A percentile compares a stretch with the other conserved stretches of the same genome.
These are phyloP conservation scores for Apamea monoglypha DNA, from an alignment of 2,888 invertebrate species.

Conservation along the genomic window DNA sequence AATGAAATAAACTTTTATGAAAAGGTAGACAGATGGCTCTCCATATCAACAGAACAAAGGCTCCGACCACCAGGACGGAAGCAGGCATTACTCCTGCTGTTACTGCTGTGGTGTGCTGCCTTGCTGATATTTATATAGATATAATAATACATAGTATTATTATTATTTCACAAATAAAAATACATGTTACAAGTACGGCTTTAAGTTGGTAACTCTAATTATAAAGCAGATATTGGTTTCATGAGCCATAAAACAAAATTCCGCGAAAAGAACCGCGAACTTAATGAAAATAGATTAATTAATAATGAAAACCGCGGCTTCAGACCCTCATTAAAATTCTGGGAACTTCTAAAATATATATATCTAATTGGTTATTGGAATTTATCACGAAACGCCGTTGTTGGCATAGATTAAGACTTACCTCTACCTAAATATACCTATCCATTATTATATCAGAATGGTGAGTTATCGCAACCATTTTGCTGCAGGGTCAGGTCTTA, in stretches of 20 bases:
- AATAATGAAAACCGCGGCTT: too few relatives aligned
- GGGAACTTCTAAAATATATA: neutral
- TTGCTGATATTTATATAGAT: conserved; percentile 92
- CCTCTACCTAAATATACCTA: neutral
- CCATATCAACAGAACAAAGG: conserved; percentile 92
- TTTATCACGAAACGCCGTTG: neutral
- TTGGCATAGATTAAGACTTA: neutral
- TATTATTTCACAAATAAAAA: neutral
- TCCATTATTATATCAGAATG: neutral
- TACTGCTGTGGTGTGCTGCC: conserved; percentile 92
- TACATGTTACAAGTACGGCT: neutral
- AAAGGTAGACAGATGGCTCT: conserved; percentile 92
- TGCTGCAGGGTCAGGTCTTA: too few relatives aligned
- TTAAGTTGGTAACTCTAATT: neutral
- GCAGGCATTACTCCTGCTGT: conserved; percentile 91
- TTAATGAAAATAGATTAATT: neutral
- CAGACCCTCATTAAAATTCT: neutral
- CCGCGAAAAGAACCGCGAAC: neutral
- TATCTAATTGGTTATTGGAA: neutral
- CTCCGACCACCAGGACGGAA: conserved; percentile 91
- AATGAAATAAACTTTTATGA: conserved; percentile 3
- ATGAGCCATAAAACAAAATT: neutral
- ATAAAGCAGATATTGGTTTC: neutral
- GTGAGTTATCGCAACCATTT: neutral
- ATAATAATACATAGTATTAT: too few relatives aligned